Conservation (phyloP, 64 coral and sea anemone species). For the Dendronephthya gigantea region DNA sequence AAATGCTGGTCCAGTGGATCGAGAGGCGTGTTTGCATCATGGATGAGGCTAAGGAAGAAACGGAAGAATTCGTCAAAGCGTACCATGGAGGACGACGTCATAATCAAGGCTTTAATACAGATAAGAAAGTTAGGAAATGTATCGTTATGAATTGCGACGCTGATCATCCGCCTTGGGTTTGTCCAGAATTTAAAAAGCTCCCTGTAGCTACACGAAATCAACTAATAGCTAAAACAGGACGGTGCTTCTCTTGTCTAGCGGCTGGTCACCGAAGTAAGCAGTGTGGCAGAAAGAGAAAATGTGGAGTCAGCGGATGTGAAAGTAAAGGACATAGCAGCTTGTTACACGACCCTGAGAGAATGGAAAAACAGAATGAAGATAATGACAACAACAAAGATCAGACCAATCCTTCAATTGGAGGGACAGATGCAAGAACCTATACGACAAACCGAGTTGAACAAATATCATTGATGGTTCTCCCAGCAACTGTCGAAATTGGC, state of each 20-base stretch:
- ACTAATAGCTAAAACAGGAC: conserved; percentile 3
- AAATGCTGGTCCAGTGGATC: too few species aligned
- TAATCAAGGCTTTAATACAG: conserved; percentile 10
- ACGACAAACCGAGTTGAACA: background rate
- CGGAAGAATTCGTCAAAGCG: background rate
- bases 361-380: too few species aligned
- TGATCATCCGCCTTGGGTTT: conserved; percentile 37
- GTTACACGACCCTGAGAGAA: conserved; percentile 24
- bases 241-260: conserved; percentile 39
- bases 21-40: conserved; percentile 27
- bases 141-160: conserved; percentile 18
- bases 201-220: conserved; percentile 20
- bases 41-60: conserved; percentile 42
- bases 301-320: conserved; percentile 33
- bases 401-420: too few species aligned
- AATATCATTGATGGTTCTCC: conserved; percentile 36
- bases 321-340: conserved; percentile 36
- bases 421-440: background rate
- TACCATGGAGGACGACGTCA: background rate
- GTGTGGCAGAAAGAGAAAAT: conserved; percentile 7
- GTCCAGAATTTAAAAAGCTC: conserved; percentile 32
- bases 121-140: background rate
- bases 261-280: conserved; percentile 34
- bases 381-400: too few species aligned
- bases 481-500: conserved; percentile 13